phyloP scores from a whole-genome alignment of 2,797 vertebrate species.

The Anguilla marmorata region DNA sequence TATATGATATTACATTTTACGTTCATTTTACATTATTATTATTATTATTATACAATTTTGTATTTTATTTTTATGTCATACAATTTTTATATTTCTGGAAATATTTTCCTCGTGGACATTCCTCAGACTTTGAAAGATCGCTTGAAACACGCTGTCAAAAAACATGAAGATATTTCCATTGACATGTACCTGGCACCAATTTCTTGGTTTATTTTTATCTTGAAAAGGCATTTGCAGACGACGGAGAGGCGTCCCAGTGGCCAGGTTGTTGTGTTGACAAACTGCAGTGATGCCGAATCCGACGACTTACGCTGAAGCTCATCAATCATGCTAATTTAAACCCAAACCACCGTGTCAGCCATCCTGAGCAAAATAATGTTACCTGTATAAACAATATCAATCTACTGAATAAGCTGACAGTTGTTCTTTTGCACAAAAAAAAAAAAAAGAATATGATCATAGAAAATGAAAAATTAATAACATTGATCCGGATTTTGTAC shows the following conservation, averaged over 20 bases:
- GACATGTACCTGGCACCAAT: conserved; percentile 69
- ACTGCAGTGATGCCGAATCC: conserved; percentile 83
- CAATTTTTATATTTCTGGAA: not conserved
- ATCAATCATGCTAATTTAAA: conserved; percentile 98
- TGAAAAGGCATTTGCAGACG: conserved; percentile 70
- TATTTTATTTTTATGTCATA: not conserved
- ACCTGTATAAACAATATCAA: conserved; percentile 76
- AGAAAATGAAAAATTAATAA: not conserved
- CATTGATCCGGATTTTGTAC: not conserved
- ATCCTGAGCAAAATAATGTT: conserved; percentile 66
- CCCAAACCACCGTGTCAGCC: conserved; percentile 72
- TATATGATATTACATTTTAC: not conserved
- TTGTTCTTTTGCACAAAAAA: conserved; percentile 16
- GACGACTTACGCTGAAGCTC: conserved; percentile 79
- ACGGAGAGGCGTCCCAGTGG: conserved; percentile 78
- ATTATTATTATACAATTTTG: not conserved
- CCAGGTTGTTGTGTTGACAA: conserved; percentile 84
- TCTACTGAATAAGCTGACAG: conserved; percentile 39
- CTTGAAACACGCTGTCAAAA: conserved; percentile 63
- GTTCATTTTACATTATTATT: not conserved
- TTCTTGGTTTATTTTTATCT: conserved; percentile 69
- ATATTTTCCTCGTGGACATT: not conserved
- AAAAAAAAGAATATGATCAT: not conserved
- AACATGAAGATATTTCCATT: conserved; percentile 63
- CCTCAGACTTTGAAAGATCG: not conserved